Base-by-base conservation (phyloP, 2,888 invertebrate species). In the Drosophila stalkeri region DNA sequence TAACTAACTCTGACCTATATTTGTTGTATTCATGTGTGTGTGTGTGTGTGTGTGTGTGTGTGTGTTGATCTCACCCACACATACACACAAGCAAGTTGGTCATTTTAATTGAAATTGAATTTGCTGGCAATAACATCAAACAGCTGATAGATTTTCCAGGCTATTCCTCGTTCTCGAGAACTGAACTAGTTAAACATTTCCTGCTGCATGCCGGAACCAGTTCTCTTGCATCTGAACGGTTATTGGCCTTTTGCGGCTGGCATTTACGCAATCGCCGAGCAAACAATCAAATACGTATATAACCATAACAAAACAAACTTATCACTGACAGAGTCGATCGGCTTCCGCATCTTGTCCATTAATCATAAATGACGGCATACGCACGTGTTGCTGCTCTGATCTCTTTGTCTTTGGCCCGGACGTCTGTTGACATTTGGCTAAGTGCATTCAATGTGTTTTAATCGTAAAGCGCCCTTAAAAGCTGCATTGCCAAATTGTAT, bases 1-100 rank as follows among this genome's bases (percentile, higher is more conserved):
- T 85, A 87, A 80, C 88, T 85, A 89, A 82, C 72, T 68, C 77
- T 85, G 90, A 80, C 90, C 85, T 64, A 85, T 67, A 78, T 77
- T 55, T 43, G 61, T n/a, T 41, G 41, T n/a, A 2, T 41, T 43
- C 37, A 20, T 5, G 31, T 12, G 23, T 18, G 31, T 18, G 12
- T 18, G 33, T 14, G 31, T 5, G 31, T 12, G 23, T 18, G 31
- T 18, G 12, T 18, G 33, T 14, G 31, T 49, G 23, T 55, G 59
- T 44, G 43, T 20, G 57, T 46, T 11, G 39, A 52, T 16, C 43
- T 33, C 54, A 23, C 79, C 60, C 72, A 49, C 64, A 70, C 67
- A 41, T 49, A 39, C 52, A 55, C 52, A 55, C 23, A 44, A 37
- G 41, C 35, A 44, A 56, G 39, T 33, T 63, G 31, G 47, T 52